Base-by-base conservation (phyloP, 2,113 vertebrate genomes). In the Spea bombifrons region DNA sequence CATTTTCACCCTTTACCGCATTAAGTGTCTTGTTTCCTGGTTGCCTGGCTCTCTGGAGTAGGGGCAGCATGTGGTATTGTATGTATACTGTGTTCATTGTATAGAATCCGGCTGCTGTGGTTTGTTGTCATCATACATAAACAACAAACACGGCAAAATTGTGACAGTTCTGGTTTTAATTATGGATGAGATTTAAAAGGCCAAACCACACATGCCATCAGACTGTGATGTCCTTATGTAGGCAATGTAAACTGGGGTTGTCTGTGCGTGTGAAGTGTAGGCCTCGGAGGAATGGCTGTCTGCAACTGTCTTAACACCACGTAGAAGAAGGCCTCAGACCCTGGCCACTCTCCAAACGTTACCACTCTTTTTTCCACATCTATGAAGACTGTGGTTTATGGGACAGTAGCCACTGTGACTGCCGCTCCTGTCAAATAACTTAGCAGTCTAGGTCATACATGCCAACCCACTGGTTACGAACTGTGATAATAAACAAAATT, bases 391-490 rank as follows among this genome's bases (percentile, higher is more conserved):
- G 75, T 17, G 75, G 75, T 68, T 76, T 69, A 46, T 43, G 43
- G 45, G 47, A 46, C 75, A 17, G 53, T n/a, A 46, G 49, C n/a
- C 9, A 46, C 66, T 8, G 67, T 76, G 66, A 76, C 69, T 69
- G 66, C 75, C 8, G 52, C 75, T 76, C 69, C 59, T 76, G 10
- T 67, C 75, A 59, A 76, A 65, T 47, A 55, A 61, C 46, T 61
- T 46, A 49, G 57, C 47, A 61, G 75, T 77, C 75, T 77, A 49
- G 50, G 59, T 61, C 75, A 77, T 46, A 68, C 7, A 70, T 70
- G 75, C 75, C 75, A 77, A 77, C 75, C 66, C 75, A 63, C 75
- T 52, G 66, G 75, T 77, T 77, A 70, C 70, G 67, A 77, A 70
- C 75, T 77, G 53, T 77, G 55, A 77, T 70, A 71, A 77, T 77